Conservation (phyloP, 1,140 invertebrate species). For the Drosophila hydei region DNA sequence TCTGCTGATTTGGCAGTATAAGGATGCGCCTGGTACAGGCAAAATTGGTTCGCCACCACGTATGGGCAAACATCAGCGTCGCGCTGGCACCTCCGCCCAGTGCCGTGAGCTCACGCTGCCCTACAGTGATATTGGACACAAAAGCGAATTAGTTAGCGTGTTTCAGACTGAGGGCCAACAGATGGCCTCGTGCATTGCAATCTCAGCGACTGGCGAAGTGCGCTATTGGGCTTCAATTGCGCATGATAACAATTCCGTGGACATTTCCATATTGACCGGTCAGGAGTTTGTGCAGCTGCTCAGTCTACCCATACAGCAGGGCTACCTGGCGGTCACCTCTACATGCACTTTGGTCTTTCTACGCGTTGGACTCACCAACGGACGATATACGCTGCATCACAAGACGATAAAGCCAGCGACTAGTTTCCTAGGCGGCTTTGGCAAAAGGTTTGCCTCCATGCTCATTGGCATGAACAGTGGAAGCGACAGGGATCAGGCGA, state of each 20-base stretch:
- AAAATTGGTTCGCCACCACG: conserved; percentile 38
- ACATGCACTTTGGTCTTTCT: conserved; percentile 94
- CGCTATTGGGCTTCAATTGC: conserved; percentile 96
- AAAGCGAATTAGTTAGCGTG: conserved; percentile 93
- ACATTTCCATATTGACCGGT: conserved; percentile 92
- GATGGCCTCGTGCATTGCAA: conserved; percentile 94
- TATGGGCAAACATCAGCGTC: conserved; percentile 77
- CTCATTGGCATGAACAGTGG: conserved; percentile 93
- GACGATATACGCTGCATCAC: conserved; percentile 88
- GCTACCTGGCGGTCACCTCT: conserved; percentile 94
- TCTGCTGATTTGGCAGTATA: conserved; percentile 94
- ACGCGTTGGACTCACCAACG: conserved; percentile 86
- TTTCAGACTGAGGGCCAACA: conserved; percentile 89
- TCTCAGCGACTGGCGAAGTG: conserved; percentile 96
- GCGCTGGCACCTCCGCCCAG: conserved; percentile 83
- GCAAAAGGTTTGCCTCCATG: conserved; percentile 92
- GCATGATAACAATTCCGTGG: conserved; percentile 93
- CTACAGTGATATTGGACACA: conserved; percentile 95
- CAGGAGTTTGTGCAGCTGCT: conserved; percentile 93
- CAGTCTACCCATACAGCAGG: conserved; percentile 88
- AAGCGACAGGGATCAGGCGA: conserved; percentile 91
- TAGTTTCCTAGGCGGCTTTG: conserved; percentile 94
- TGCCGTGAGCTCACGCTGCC: conserved; percentile 94
- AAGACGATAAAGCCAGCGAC: conserved; percentile 90
- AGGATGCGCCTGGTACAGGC: conserved; percentile 75